phyloP scores from a whole-genome alignment of 2,113 vertebrate species.

The Austrofundulus limnaeus region DNA sequence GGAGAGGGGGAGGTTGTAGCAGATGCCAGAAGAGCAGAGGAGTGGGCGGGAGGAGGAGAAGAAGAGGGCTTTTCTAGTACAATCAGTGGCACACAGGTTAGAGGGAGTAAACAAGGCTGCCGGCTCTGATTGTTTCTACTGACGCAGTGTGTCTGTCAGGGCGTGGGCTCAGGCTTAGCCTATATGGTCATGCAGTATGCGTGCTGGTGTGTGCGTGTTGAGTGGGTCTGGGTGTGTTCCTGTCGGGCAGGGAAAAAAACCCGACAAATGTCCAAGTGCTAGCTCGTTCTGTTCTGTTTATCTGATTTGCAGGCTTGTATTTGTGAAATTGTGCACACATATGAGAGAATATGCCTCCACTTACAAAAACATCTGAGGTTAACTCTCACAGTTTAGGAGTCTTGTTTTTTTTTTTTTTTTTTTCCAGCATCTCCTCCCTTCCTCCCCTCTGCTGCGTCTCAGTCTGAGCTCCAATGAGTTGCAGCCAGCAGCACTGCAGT shows the following conservation, averaged over 20 bases:
- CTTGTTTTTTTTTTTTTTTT: neutral
- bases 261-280: no score
- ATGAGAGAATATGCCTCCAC: neutral
- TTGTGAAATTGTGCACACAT: neutral
- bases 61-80: slow-evolving; percentile 69
- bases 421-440: neutral
- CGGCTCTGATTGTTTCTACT: slow-evolving; percentile 36
- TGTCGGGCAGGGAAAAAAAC: neutral
- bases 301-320: neutral
- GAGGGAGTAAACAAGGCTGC: slow-evolving; percentile 66
- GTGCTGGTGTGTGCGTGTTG: slow-evolving; percentile 6
- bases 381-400: neutral
- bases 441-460: slow-evolving; percentile 29
- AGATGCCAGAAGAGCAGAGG: slow-evolving; percentile 31
- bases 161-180: slow-evolving; percentile 53
- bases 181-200: slow-evolving; percentile 56
- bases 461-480: slow-evolving; percentile 56
- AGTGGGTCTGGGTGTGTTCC: neutral
- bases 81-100: slow-evolving; percentile 66
- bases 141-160: slow-evolving; percentile 68
- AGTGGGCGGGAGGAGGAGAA: slow-evolving; percentile 43
- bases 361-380: neutral
- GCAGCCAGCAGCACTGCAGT: slow-evolving; percentile 76
- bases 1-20: slow-evolving; percentile 52
- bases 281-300: no score